Evolutionary conservation across 2,888 invertebrate species (phyloP), one percentile per base, ranked within the genome.

Genomic region (Synergus japonicus): DNA sequence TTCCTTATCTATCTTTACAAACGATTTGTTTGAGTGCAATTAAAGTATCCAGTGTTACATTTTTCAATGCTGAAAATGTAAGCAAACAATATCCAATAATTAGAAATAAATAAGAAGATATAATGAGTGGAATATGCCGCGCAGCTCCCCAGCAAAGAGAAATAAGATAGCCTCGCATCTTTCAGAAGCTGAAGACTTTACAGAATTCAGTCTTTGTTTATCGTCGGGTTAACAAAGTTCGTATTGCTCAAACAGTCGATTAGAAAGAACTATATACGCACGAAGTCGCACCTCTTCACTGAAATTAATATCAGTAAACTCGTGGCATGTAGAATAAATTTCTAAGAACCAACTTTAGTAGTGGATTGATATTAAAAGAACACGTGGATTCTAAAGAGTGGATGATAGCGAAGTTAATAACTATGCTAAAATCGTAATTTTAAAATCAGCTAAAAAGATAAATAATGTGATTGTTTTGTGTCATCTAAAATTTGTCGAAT

Each of bases 51-150:
- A 29, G 22, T 60, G 1, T 63, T 13, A 29, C 63, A 13, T 63
- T 63, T 12, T 29, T 13, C 7, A 4, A 63, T 13, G 12, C 63
- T 63, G 29, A 29, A 22, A 22, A 29, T 13, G 29, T 13, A 63
- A 29, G 13, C 13, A 63, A 63, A 63, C 18, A 4, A 29, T 63
- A 29, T 12, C 12, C 13, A 22, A 63, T 63, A 12, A 29, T 29
- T 13, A 63, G 10, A 18, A 58, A 58, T 58, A 10, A 69, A 44
- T 69, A 43, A 22, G 18, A 43, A 43, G 41, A n/a, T 69, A 69
- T n/a, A 49, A 69, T 69, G 49, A 78, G 64, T 85, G 87, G 87
- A 87, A 87, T 87, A 86, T 87, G 77, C 86, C 86, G 76, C 82
- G 81, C 80, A 43, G 80, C 83, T 83, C 84, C 84, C 87, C 86